phyloP scores from a whole-genome alignment of 2,888 invertebrate species.

The Spodoptera littoralis region DNA sequence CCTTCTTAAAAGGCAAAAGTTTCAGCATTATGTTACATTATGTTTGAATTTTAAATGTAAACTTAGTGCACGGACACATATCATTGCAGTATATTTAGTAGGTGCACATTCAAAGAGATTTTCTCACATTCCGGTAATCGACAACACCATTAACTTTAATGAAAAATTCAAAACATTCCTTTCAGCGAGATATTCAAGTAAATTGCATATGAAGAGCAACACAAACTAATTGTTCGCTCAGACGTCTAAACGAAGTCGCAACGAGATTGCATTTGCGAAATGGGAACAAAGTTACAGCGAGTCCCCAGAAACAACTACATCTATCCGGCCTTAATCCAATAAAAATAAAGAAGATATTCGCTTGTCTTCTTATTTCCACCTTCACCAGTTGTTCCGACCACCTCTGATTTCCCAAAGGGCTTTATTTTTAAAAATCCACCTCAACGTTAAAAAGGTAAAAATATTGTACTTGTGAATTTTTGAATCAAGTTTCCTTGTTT shows the following conservation, averaged over 20 bases:
- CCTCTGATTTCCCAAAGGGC: conserved; percentile 86
- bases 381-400: conserved; percentile 69
- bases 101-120: neutral
- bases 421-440: conserved; percentile 81
- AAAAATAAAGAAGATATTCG: conserved; percentile 70
- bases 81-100: neutral
- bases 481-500: conserved; percentile 65
- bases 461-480: conserved; percentile 77
- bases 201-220: conserved; percentile 57
- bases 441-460: conserved; percentile 77
- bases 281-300: conserved; percentile 58
- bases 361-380: conserved; percentile 56
- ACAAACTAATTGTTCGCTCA: conserved; percentile 64
- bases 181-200: conserved; percentile 32
- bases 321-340: conserved; percentile 49
- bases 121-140: conserved; percentile 4
- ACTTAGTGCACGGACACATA: neutral
- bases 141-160: conserved; percentile 10
- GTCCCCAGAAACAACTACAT: conserved; percentile 40
- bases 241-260: conserved; percentile 67
- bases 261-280: conserved; percentile 70
- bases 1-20: neutral
- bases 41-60: conserved; percentile 6
- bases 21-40: neutral
- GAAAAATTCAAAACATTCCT: conserved; percentile 27